These are phyloP conservation scores for Poeciliopsis presidionis DNA, from an alignment of 2,797 vertebrate species.

Conservation along the genomic window DNA sequence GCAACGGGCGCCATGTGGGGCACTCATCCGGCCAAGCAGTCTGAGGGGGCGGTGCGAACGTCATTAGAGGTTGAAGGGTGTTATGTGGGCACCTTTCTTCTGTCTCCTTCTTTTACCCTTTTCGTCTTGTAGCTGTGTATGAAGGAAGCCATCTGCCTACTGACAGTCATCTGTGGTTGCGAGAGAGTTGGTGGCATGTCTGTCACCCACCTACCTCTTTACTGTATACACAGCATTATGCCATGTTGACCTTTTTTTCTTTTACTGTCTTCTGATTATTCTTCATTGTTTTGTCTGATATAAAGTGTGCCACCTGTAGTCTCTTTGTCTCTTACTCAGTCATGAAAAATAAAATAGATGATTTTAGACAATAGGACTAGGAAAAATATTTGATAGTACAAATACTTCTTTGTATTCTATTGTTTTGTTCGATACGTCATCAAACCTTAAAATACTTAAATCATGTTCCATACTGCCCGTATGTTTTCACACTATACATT, in stretches of 20 bases:
- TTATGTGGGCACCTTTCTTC: conserved; percentile 54
- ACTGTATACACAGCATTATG: conserved; percentile 13
- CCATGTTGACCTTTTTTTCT: conserved; percentile 28
- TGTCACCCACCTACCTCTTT: conserved; percentile 50
- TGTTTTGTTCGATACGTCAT: not conserved
- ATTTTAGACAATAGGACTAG: not conserved
- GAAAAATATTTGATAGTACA: not conserved
- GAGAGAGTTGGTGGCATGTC: conserved; percentile 49
- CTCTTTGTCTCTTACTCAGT: not conserved
- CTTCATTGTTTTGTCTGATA: not conserved
- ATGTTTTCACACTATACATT: not conserved
- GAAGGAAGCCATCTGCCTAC: conserved; percentile 71
- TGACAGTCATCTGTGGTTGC: conserved; percentile 62
- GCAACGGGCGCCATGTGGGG: conserved; percentile 67
- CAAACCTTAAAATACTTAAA: not conserved
- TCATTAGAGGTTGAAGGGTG: conserved; percentile 46
- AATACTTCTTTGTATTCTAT: not conserved
- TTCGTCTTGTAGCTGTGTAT: conserved; percentile 34
- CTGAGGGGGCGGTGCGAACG: conserved; percentile 39
- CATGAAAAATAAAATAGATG: not conserved
- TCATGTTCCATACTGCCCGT: not conserved
- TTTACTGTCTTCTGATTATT: conserved; percentile 1
- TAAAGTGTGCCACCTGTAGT: not conserved
- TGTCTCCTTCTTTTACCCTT: conserved; percentile 53
- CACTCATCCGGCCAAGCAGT: conserved; percentile 59